Percentiles rank a stretch among this genome's conserved stretches.
Conservation (phyloP, 2,888 invertebrate species). For the Masnerella sp. region DNA sequence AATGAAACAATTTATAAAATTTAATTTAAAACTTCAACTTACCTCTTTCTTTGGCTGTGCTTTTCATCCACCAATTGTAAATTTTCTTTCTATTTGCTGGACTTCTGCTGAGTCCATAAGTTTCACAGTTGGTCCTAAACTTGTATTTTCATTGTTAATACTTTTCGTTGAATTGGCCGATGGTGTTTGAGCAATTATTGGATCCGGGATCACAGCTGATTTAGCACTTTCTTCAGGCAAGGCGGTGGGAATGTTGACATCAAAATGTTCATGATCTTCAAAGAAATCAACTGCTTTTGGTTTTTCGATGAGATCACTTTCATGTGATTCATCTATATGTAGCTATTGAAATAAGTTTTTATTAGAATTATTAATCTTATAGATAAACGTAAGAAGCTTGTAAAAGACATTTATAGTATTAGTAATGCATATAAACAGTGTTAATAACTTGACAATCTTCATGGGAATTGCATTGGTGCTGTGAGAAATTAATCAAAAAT, state of each 20-base stretch:
- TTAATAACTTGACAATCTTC: too few relatives aligned
- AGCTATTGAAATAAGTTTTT: slow-evolving; percentile 78
- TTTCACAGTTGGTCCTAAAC: slow-evolving; percentile 70
- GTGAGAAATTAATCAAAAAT: too few relatives aligned
- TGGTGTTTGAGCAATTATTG: slow-evolving; percentile 25
- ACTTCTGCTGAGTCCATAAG: slow-evolving; percentile 66
- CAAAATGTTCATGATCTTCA: slow-evolving; percentile 84
- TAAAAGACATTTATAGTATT: too few relatives aligned
- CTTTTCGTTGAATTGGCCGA: slow-evolving; percentile 27
- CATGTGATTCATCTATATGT: slow-evolving; percentile 83
- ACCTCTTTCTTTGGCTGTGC: slow-evolving; percentile 84
- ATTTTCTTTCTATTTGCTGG: slow-evolving; percentile 78
- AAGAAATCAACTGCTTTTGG: slow-evolving; percentile 94
- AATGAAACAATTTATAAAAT: too few relatives aligned
- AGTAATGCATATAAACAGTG: too few relatives aligned
- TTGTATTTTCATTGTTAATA: slow-evolving; percentile 45
- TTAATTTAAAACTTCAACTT: too few relatives aligned
- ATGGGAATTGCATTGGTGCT: too few relatives aligned
- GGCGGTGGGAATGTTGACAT: slow-evolving; percentile 60
- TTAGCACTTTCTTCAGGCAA: slow-evolving; percentile 59
- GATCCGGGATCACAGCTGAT: slow-evolving; percentile 53
- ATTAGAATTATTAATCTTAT: background rate
- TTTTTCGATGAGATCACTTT: slow-evolving; percentile 80
- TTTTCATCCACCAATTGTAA: slow-evolving; percentile 86
- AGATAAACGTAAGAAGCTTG: background rate